Evolutionary conservation across 2,113 vertebrate genomes (phyloP).

Genomic region (Cottus gobio): DNA sequence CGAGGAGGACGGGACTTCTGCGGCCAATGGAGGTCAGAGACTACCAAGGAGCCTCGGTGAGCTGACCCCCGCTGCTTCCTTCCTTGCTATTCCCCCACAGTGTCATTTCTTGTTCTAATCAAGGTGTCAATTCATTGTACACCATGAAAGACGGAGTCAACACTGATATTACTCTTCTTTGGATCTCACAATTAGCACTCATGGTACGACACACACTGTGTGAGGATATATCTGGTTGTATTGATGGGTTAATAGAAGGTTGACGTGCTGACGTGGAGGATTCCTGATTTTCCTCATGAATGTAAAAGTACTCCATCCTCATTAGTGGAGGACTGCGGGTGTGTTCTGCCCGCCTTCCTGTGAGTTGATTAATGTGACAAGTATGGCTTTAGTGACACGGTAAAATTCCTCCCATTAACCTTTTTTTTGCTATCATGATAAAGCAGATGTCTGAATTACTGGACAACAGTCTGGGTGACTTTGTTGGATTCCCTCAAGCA

Average conservation of each 20-base stretch:
- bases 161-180: background rate
- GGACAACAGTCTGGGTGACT: background rate
- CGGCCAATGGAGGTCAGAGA: constrained; percentile 72
- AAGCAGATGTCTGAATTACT: constrained; percentile 47
- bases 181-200: background rate
- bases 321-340: constrained; percentile 5
- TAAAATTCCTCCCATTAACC: constrained; percentile 47
- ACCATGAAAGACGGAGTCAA: background rate
- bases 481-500: constrained; percentile 7
- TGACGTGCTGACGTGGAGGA: constrained; percentile 24
- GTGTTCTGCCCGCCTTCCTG: constrained; percentile 6
- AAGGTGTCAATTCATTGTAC: background rate
- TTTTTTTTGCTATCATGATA: constrained; percentile 19
- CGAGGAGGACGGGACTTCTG: constrained; percentile 64
- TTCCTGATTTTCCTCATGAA: constrained; percentile 56
- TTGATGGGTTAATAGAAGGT: background rate
- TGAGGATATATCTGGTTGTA: background rate
- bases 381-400: constrained; percentile 37
- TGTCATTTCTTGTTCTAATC: background rate
- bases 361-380: constrained; percentile 59
- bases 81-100: background rate
- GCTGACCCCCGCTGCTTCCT: constrained; percentile 2
- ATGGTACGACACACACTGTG: background rate
- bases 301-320: constrained; percentile 31
- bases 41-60: constrained; percentile 77